A percentile compares a stretch with the other conserved stretches of the same genome.
phyloP scores from a whole-genome alignment of 2,113 vertebrate species.

The Podiceps cristatus region DNA sequence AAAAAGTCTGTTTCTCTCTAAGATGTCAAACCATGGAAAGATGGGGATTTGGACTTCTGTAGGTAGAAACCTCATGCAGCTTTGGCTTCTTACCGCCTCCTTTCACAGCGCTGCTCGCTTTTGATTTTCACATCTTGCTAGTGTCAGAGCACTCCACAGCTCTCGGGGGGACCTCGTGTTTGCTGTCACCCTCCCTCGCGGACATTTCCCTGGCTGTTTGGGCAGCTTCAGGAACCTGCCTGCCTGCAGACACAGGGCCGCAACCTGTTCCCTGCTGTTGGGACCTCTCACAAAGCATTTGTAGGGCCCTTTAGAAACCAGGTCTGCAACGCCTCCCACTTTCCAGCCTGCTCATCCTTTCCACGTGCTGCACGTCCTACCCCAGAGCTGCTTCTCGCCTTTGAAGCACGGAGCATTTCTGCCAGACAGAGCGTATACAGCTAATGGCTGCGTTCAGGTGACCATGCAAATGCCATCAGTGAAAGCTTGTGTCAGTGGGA shows the following conservation, averaged over 20 bases:
- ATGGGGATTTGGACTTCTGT: neutral
- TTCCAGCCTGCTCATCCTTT: neutral
- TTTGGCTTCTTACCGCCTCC: neutral
- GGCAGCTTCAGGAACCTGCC: neutral
- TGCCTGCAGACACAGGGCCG: neutral
- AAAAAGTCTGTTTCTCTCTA: neutral
- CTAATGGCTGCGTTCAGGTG: neutral
- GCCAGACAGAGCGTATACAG: accelerated
- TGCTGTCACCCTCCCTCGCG: neutral
- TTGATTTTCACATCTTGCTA: neutral
- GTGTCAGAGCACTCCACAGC: neutral
- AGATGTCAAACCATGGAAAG: conserved; percentile 7
- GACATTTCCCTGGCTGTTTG: neutral
- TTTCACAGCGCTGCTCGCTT: neutral
- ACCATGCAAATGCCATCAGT: neutral
- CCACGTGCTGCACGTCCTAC: accelerated
- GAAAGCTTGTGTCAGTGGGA: neutral
- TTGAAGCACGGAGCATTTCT: neutral
- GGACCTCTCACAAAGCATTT: neutral
- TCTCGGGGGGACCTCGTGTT: neutral
- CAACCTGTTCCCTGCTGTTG: neutral
- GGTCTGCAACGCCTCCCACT: neutral
- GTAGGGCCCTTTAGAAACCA: neutral
- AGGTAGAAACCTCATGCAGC: neutral
- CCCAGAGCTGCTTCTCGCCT: neutral